Evolutionary conservation across 1,140 invertebrate species (phyloP).

Genomic region (Lerema accius): DNA sequence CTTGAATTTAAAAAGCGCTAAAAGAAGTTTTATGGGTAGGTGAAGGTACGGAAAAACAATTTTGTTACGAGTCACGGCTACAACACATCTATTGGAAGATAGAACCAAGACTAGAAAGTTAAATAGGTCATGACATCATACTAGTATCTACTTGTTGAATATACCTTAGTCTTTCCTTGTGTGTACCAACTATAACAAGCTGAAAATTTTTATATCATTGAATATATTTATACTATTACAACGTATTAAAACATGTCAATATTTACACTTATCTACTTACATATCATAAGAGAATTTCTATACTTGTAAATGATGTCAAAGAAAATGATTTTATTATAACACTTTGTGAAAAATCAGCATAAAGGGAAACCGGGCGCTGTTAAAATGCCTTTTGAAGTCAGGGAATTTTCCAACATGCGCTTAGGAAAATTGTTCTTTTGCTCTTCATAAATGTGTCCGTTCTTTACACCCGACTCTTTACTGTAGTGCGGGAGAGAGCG

Average conservation of each 20-base stretch:
- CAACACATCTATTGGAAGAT: neutral
- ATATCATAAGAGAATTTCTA: neutral
- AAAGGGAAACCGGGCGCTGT: slow-evolving; percentile 62
- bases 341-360: slow-evolving; percentile 69
- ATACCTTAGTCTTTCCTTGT: neutral
- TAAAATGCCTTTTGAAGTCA: slow-evolving; percentile 76
- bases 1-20: neutral
- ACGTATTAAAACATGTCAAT: too few relatives aligned
- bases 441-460: slow-evolving; percentile 70
- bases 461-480: slow-evolving; percentile 62
- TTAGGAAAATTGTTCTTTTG: slow-evolving; percentile 79
- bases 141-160: slow-evolving; percentile 13
- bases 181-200: too few relatives aligned
- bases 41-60: neutral
- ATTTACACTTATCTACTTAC: too few relatives aligned
- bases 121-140: slow-evolving; percentile 4
- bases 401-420: slow-evolving; percentile 70
- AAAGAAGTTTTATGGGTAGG: neutral
- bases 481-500: slow-evolving; percentile 49
- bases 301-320: slow-evolving; percentile 15
- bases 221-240: too few relatives aligned
- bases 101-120: neutral
- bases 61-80: slow-evolving; percentile 1
- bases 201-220: too few relatives aligned
- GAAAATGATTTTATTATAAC: slow-evolving; percentile 59